A percentile compares a stretch with the other conserved stretches of the same genome.
These are phyloP conservation scores for Criorhina ranunculi DNA, from an alignment of 2,888 invertebrate genomes.

Conservation along the genomic window DNA sequence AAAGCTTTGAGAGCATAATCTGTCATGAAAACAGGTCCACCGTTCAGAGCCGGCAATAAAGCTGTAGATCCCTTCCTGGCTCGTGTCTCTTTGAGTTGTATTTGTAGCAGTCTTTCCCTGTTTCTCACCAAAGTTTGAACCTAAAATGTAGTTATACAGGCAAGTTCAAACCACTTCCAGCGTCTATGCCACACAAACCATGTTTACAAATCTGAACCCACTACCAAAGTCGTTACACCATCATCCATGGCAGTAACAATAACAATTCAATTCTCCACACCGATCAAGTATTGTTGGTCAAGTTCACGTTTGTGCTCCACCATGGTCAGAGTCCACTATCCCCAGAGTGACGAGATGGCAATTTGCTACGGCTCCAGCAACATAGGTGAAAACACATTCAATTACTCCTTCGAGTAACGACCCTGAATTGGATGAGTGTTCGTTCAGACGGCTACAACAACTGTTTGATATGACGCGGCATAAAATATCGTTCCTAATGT, in stretches of 20 bases:
- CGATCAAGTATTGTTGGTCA: constrained; percentile 60
- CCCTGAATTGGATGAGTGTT: constrained; percentile 61
- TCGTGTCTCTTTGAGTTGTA: no score
- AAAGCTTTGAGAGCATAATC: no score
- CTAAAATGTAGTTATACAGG: constrained; percentile 8
- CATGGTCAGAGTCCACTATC: constrained; percentile 31
- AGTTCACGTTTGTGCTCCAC: constrained; percentile 55
- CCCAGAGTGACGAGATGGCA: constrained; percentile 65
- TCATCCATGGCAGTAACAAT: constrained; percentile 46
- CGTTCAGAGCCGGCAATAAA: no score
- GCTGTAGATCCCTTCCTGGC: no score
- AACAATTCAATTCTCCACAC: constrained; percentile 68
- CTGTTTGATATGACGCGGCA: constrained; percentile 65
- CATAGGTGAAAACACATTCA: constrained; percentile 74
- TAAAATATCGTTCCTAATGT: constrained; percentile 32
- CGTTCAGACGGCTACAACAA: constrained; percentile 9
- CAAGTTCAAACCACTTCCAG: background rate
- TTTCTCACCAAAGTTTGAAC: no score
- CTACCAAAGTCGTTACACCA: constrained; percentile 50
- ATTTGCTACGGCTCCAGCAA: constrained; percentile 65
- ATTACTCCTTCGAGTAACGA: constrained; percentile 68
- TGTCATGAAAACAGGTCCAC: no score
- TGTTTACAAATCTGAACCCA: constrained; percentile 54
- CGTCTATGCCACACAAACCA: constrained; percentile 14
- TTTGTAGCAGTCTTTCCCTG: no score